Conservation (phyloP, 2,797 vertebrate genomes). For the Lacerta viridis region DNA sequence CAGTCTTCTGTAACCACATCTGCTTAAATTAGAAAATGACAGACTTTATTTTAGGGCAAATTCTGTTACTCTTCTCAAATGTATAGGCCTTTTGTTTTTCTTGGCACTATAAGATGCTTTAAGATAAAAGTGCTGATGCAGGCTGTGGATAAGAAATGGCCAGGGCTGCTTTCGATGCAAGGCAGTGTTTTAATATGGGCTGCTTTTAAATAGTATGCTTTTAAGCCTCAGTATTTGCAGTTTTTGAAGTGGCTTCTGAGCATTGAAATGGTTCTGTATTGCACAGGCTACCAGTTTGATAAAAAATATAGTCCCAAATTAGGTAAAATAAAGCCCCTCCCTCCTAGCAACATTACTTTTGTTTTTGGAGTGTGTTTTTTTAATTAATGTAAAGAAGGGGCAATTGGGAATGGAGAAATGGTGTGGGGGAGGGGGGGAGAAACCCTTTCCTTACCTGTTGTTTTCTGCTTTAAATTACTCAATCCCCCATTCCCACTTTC, state of each 20-base stretch:
- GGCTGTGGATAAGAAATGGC: not conserved
- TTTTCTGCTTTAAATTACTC: not conserved
- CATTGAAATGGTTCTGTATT: not conserved
- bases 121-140: not conserved
- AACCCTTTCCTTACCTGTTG: too few species aligned
- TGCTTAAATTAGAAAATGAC: not conserved
- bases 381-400: too few species aligned
- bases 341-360: too few species aligned
- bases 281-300: not conserved
- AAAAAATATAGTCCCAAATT: not conserved
- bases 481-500: too few species aligned
- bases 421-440: too few species aligned
- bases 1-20: slow-evolving; percentile 1
- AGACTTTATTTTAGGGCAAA: slow-evolving; percentile 8
- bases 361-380: too few species aligned
- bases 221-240: not conserved
- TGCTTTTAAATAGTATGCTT: not conserved
- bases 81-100: not conserved
- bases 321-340: too few species aligned
- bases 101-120: not conserved
- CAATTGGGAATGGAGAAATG: too few species aligned
- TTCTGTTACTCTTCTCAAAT: not conserved
- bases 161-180: not conserved
- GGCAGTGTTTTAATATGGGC: not conserved
- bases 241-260: not conserved